Evolutionary conservation across 2,888 invertebrate genomes (phyloP).

Genomic region (Gibbula magus): DNA sequence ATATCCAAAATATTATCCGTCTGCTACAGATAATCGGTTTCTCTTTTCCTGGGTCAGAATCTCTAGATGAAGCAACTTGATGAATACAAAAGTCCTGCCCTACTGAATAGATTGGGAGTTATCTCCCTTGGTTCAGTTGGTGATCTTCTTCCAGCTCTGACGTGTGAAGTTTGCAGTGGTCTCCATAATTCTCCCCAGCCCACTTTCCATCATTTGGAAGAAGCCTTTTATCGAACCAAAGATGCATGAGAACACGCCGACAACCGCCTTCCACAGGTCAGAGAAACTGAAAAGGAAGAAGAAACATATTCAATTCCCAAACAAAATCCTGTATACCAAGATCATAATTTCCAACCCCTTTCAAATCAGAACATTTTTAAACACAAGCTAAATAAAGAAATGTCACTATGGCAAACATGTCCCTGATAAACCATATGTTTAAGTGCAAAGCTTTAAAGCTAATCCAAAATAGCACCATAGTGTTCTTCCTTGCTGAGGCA

Average conservation of each 20-base stretch:
- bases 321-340: no score
- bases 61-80: background rate
- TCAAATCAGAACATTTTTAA: no score
- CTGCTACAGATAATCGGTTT: no score
- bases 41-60: background rate
- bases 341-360: no score
- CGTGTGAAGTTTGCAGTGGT: conserved; percentile 9
- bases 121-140: background rate
- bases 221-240: background rate
- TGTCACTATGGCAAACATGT: no score
- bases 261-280: background rate
- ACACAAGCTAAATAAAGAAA: no score
- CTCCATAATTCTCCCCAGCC: background rate
- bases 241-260: background rate
- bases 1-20: no score
- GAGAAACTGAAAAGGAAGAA: conserved; percentile 11
- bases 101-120: background rate
- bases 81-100: background rate
- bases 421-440: no score
- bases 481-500: no score
- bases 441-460: no score
- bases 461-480: no score
- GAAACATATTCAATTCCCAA: no score
- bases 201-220: background rate
- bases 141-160: conserved; percentile 16